Conservation (phyloP, 2,797 vertebrate genomes). For the Pempheris klunzingeri region DNA sequence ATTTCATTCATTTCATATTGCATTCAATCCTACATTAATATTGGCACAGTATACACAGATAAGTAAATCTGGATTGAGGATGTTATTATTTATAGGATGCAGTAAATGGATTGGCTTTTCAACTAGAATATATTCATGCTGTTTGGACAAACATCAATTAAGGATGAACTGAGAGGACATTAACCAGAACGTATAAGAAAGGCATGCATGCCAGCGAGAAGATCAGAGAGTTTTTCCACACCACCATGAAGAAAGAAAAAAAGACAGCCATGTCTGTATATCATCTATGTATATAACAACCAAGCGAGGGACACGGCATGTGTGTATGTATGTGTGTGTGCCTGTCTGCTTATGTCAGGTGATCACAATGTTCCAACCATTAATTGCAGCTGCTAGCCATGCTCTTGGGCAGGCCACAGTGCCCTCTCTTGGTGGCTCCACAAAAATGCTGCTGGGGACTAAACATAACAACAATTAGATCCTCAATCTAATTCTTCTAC, state of each 20-base stretch:
- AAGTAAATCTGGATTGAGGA: constrained; percentile 39
- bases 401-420: constrained; percentile 83
- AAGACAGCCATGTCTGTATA: constrained; percentile 63
- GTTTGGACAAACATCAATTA: constrained; percentile 66
- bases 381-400: constrained; percentile 65
- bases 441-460: constrained; percentile 48
- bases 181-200: constrained; percentile 56
- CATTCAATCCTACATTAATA: constrained; percentile 59
- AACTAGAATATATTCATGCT: constrained; percentile 55
- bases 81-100: constrained; percentile 56
- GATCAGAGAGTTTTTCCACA: constrained; percentile 74
- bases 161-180: constrained; percentile 63
- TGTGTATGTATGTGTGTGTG: constrained; percentile 31
- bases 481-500: constrained; percentile 41
- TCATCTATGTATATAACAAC: constrained; percentile 72
- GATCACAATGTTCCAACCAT: constrained; percentile 72
- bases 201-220: constrained; percentile 52
- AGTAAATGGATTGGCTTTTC: constrained; percentile 52
- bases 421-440: constrained; percentile 84
- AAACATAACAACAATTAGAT: constrained; percentile 55
- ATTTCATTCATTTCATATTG: constrained; percentile 58
- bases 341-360: constrained; percentile 69
- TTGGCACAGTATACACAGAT: constrained; percentile 29
- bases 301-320: constrained; percentile 52
- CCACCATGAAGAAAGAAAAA: constrained; percentile 67